These are phyloP conservation scores for Microplitis demolitor DNA, from an alignment of 1,140 invertebrate genomes.

Conservation along the genomic window DNA sequence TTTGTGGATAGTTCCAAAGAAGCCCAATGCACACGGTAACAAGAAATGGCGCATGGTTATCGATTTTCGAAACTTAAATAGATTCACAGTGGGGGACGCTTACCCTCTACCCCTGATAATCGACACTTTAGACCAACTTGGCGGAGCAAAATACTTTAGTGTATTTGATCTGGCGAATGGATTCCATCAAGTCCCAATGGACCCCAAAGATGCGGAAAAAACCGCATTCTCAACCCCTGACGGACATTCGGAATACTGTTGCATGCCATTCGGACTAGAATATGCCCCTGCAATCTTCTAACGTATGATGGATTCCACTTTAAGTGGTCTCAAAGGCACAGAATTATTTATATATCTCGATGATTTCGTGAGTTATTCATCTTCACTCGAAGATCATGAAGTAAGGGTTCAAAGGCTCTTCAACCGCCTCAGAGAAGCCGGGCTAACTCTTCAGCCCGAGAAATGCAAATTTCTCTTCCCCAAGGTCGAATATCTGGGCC, in stretches of 20 bases:
- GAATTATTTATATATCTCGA: constrained; percentile 38
- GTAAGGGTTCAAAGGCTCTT: constrained; percentile 1
- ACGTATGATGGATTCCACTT: constrained; percentile 14
- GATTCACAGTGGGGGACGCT: constrained; percentile 15
- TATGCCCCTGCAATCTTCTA: not conserved
- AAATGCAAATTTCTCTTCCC: constrained; percentile 16
- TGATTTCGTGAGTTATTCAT: constrained; percentile 1
- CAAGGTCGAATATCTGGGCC: constrained; percentile 44
- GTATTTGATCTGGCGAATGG: not conserved
- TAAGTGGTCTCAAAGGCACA: not conserved
- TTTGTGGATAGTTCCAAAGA: no score
- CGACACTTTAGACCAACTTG: constrained; percentile 20
- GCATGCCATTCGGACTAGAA: constrained; percentile 17
- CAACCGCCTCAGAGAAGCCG: not conserved
- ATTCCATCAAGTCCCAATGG: constrained; percentile 10
- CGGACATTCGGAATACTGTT: constrained; percentile 2
- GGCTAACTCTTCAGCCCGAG: constrained; percentile 10
- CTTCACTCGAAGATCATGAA: not conserved
- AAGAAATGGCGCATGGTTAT: constrained; percentile 14
- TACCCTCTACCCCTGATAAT: constrained; percentile 12
- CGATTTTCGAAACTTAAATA: constrained; percentile 12
- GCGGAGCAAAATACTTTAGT: constrained; percentile 5
- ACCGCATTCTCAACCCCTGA: constrained; percentile 11
- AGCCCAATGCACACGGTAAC: no score
- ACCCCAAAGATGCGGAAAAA: not conserved